Evolutionary conservation across 2,113 vertebrate species (phyloP).

Genomic region (Opisthocomus hoazin): DNA sequence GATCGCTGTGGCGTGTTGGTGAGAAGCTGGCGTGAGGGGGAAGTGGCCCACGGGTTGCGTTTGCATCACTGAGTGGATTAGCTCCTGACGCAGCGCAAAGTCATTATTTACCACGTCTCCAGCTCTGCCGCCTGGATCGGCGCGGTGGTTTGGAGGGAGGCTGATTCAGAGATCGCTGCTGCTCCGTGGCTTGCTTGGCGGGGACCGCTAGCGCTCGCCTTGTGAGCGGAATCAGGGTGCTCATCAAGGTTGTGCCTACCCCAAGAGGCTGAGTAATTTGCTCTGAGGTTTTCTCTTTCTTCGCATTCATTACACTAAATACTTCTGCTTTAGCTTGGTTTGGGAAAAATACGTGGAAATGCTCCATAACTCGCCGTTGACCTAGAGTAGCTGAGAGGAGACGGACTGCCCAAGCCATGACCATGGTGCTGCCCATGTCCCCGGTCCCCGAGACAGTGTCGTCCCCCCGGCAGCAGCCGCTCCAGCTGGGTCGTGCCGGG

Average conservation of each 20-base stretch:
- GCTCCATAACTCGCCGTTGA: not conserved
- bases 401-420: not conserved
- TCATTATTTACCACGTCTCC: constrained; percentile 40
- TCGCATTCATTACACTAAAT: not conserved
- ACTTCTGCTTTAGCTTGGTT: not conserved
- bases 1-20: not conserved
- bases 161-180: not conserved
- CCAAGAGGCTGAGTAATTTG: not conserved
- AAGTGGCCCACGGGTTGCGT: constrained; percentile 39
- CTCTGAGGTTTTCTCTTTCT: not conserved
- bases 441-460: accelerated
- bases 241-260: not conserved
- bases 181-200: not conserved
- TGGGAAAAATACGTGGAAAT: not conserved
- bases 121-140: not conserved
- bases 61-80: constrained; percentile 57
- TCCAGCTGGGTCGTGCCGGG: accelerated
- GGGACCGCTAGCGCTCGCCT: not conserved
- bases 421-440: too few species aligned
- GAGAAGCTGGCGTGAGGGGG: constrained; percentile 47
- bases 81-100: constrained; percentile 53
- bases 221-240: not conserved
- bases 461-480: not conserved
- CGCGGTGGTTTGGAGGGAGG: not conserved
- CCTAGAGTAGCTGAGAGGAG: not conserved